Percentiles rank a stretch among this genome's conserved stretches.
Evolutionary conservation across 2,888 invertebrate genomes (phyloP).

Genomic region (Syrista parreyssii): DNA sequence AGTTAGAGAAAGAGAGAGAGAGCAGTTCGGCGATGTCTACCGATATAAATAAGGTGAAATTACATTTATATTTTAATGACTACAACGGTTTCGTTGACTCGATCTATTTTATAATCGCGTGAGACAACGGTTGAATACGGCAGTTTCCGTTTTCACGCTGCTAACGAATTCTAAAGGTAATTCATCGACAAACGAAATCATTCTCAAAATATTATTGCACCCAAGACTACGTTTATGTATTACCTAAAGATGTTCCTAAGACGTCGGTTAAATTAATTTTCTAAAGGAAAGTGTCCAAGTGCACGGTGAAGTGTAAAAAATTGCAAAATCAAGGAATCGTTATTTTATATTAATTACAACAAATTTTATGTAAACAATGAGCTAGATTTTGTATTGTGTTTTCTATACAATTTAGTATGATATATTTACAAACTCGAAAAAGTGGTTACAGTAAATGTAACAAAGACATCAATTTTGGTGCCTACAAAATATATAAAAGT

Average conservation of each 20-base stretch:
- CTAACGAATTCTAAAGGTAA: background rate
- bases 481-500: conserved; percentile 38
- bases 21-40: background rate
- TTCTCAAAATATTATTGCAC: background rate
- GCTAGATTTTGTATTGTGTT: background rate
- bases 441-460: conserved; percentile 7
- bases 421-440: conserved; percentile 8
- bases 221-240: background rate
- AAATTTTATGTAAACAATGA: background rate
- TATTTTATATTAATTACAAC: background rate
- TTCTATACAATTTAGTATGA: background rate
- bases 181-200: background rate
- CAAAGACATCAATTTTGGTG: background rate
- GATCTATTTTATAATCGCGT: background rate
- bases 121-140: background rate
- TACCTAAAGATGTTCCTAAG: background rate
- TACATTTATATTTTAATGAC: background rate
- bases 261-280: background rate
- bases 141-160: background rate
- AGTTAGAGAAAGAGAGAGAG: background rate
- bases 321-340: background rate
- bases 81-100: background rate
- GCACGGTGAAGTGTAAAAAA: background rate
- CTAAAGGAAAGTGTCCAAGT: background rate
- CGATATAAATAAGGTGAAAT: background rate